phyloP scores from a whole-genome alignment of 2,113 vertebrate species.

The Scolopax mira region DNA sequence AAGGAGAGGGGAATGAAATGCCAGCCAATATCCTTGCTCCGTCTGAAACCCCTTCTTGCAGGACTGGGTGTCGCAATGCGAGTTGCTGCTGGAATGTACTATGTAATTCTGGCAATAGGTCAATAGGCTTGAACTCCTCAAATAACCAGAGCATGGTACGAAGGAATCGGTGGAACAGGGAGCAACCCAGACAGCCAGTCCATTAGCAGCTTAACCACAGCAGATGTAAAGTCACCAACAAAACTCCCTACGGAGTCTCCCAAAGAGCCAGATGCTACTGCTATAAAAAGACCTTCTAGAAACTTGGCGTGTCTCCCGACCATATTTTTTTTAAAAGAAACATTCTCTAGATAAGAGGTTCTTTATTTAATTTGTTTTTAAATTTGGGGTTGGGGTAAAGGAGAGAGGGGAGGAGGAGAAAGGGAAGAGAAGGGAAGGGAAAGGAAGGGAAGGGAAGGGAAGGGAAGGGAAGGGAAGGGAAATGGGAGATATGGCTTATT shows the following conservation, averaged over 20 bases:
- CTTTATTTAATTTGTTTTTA: neutral
- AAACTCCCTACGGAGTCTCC: neutral
- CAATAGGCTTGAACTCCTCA: neutral
- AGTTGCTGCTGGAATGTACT: neutral
- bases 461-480: neutral
- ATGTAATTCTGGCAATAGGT: neutral
- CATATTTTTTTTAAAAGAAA: neutral
- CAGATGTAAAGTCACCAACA: conserved; percentile 15
- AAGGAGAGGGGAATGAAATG: neutral
- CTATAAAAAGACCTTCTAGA: conserved; percentile 5
- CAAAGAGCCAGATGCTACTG: conserved; percentile 23
- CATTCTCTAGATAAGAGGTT: neutral
- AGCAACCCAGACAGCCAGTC: conserved; percentile 23
- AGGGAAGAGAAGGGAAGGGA: no score
- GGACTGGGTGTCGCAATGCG: neutral
- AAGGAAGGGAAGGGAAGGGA: neutral
- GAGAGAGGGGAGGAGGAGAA: neutral
- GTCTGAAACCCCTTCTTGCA: neutral
- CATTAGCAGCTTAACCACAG: conserved; percentile 50
- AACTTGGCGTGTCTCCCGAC: neutral
- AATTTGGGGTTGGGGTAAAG: neutral
- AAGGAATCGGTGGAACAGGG: neutral
- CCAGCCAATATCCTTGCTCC: neutral
- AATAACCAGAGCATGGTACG: neutral
- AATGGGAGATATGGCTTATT: neutral